A percentile compares a stretch with the other conserved stretches of the same genome.
Evolutionary conservation across 2,113 vertebrate species (phyloP).

Genomic region (Physeter macrocephalus): DNA sequence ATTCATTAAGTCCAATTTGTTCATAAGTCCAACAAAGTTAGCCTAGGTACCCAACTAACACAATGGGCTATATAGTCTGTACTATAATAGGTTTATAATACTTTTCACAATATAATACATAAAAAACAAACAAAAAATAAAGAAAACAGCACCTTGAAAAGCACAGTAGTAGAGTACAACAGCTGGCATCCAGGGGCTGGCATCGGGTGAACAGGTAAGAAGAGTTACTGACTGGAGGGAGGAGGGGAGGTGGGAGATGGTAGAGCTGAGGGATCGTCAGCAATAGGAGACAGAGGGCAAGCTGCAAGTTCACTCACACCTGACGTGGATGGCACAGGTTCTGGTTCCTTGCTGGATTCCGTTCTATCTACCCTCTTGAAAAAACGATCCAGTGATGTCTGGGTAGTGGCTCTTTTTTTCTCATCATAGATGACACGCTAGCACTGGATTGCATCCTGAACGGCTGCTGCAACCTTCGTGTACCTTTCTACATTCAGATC

Average conservation of each 20-base stretch:
- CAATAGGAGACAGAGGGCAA: background rate
- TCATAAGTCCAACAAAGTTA: background rate
- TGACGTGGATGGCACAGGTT: background rate
- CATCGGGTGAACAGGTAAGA: background rate
- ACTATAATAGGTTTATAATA: background rate
- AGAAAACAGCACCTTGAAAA: background rate
- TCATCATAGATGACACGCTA: accelerated
- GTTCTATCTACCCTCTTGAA: background rate
- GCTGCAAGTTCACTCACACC: background rate
- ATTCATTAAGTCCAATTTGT: no score
- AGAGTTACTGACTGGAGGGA: accelerated
- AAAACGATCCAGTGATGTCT: background rate
- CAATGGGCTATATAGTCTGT: background rate
- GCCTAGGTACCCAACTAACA: background rate
- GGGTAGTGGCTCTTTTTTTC: background rate
- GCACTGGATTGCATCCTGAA: background rate
- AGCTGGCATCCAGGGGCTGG: background rate
- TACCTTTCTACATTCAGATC: background rate
- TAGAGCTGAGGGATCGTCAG: background rate
- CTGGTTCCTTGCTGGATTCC: background rate
- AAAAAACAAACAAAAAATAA: background rate
- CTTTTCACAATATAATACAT: background rate
- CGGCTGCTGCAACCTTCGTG: background rate
- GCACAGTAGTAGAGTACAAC: background rate
- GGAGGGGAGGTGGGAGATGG: background rate